Base-by-base conservation (phyloP, 2,797 vertebrate species). In the Gymnoscopelus braueri region DNA sequence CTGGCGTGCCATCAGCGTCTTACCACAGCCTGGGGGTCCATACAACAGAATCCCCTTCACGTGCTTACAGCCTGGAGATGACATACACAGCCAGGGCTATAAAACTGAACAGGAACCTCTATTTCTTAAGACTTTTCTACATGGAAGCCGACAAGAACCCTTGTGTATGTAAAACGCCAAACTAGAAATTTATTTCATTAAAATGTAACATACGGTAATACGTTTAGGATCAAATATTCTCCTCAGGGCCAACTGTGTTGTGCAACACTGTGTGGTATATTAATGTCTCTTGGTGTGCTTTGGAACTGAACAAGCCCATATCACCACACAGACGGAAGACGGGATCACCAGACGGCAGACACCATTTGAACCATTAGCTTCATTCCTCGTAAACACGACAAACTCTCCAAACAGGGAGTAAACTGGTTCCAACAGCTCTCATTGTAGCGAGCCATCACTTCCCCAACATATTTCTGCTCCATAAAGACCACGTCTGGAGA, bases 1-100 rank as follows among this genome's bases (percentile, higher is more conserved):
- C 91, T 96, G 95, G 71, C 95, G 91, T 0, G 96, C 96, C 95
- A 96, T 95, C 5, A 96, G 93, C 0, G 95, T 96, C 75, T 96
- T 96, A 56, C 96, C 96, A 10, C 96, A 96, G 65, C 96, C 96
- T 0, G 96, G 95, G 11, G 95, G 96, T 0, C 96, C 96, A 0
- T 92, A 96, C 13, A 96, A 75, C 39, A 44, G 39, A 7, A 44
- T 44, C 8, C 39, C 39, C 39, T 44, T 44, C 8, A 44, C 39
- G 39, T 96, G 96, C 60, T 96, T 96, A 84, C 95, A 96, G 72
- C 95, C 95, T 96, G 69, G 35, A 80, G 69, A 60, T 24, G 72
- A 74, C 14, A 69, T 32, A 9, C 39, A 44, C 39, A 44, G 9
- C 39, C 39, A 6, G 5, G 32, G 32, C 32, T 35, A 35, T 5